Conservation (phyloP, 2,113 vertebrate genomes). For the Gracilinanus agilis region DNA sequence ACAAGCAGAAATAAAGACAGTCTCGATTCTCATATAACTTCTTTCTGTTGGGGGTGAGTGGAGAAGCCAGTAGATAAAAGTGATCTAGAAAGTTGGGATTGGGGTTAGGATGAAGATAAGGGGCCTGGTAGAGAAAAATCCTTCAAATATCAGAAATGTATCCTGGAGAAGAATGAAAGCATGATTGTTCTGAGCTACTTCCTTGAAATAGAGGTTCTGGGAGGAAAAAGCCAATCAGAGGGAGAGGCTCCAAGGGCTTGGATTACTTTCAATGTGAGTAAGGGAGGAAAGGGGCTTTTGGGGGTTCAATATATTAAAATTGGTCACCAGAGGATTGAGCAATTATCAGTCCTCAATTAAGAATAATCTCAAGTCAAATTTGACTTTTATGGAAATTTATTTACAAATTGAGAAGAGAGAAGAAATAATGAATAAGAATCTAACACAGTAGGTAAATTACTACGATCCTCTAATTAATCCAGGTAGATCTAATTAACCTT, state of each 20-base stretch:
- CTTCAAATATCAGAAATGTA: background rate
- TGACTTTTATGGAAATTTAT: too few relatives aligned
- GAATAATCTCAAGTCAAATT: too few relatives aligned
- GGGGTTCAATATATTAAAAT: too few relatives aligned
- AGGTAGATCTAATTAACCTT: too few relatives aligned
- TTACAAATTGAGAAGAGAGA: too few relatives aligned
- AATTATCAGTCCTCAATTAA: too few relatives aligned
- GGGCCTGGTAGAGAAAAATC: background rate
- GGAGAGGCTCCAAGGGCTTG: too few relatives aligned
- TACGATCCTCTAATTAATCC: too few relatives aligned
- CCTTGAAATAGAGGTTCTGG: background rate
- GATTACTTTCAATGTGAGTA: background rate
- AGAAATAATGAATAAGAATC: too few relatives aligned
- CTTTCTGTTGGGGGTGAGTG: background rate
- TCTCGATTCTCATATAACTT: background rate
- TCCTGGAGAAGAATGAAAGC: background rate
- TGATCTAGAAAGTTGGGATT: background rate
- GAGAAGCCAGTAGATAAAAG: background rate
- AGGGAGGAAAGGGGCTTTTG: too few relatives aligned
- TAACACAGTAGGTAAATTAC: too few relatives aligned
- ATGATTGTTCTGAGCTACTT: background rate
- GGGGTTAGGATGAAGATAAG: background rate
- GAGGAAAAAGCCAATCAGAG: background rate
- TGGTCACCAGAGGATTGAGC: too few relatives aligned
- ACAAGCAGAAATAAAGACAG: background rate